These are phyloP conservation scores for Drosophila sechellia DNA, from an alignment of 1,140 invertebrate genomes.

Conservation along the genomic window DNA sequence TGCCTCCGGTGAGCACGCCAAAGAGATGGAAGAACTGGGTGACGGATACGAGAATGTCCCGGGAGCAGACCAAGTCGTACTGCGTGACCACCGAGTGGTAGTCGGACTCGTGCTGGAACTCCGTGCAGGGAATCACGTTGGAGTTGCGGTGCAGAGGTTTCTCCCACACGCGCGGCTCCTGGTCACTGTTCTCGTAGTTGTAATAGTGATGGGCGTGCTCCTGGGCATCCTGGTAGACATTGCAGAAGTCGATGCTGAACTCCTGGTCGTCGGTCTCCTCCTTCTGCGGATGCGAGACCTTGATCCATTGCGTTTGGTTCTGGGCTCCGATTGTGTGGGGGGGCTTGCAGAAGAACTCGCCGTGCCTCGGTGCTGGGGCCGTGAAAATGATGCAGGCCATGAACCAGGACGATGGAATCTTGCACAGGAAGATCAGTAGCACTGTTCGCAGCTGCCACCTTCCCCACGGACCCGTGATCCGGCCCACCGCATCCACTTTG, in stretches of 20 bases:
- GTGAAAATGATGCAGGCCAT: constrained; percentile 85
- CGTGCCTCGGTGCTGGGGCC: constrained; percentile 77
- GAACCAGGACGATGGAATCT: constrained; percentile 85
- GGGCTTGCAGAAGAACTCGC: constrained; percentile 84
- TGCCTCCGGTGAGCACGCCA: constrained; percentile 84
- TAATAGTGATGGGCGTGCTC: constrained; percentile 81
- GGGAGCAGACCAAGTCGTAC: constrained; percentile 84
- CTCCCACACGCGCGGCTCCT: constrained; percentile 74
- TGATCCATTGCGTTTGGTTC: constrained; percentile 83
- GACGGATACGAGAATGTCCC: constrained; percentile 84
- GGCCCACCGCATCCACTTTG: constrained; percentile 82
- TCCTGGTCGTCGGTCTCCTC: constrained; percentile 80
- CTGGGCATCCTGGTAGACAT: constrained; percentile 79
- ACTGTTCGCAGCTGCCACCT: constrained; percentile 84
- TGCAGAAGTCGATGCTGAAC: constrained; percentile 82
- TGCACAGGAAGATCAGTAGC: constrained; percentile 82
- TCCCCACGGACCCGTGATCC: constrained; percentile 84
- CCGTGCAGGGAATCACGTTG: constrained; percentile 77
- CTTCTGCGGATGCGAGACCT: constrained; percentile 80
- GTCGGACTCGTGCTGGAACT: constrained; percentile 73
- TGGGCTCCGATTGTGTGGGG: constrained; percentile 56
- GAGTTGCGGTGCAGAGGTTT: constrained; percentile 65
- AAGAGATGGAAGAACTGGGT: constrained; percentile 85
- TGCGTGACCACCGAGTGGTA: constrained; percentile 83
- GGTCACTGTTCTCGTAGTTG: constrained; percentile 64